Percentiles rank a stretch among this genome's conserved stretches.
Conservation (phyloP, 2,113 vertebrate genomes). For the Vulpes lagopus region DNA sequence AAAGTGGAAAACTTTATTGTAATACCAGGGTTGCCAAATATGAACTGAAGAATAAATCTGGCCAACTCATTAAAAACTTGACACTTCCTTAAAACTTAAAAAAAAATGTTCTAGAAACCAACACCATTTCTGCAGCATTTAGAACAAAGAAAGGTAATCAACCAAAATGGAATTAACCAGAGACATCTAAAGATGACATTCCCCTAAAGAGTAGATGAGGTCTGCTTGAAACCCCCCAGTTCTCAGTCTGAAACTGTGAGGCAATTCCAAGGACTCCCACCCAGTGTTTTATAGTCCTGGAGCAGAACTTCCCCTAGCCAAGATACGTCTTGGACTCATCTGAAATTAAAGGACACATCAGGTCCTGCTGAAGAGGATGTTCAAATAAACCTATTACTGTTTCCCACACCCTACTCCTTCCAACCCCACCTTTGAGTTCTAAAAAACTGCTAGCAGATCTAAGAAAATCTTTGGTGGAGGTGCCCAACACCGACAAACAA, state of each 20-base stretch:
- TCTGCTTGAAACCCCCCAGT: background rate
- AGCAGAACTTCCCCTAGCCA: background rate
- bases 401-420: background rate
- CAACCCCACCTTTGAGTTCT: background rate
- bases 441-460: background rate
- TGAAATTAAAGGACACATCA: background rate
- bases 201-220: background rate
- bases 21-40: background rate
- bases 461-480: background rate
- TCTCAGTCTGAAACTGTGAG: background rate
- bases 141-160: background rate
- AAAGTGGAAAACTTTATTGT: background rate
- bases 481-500: background rate
- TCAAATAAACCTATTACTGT: background rate
- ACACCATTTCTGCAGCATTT: constrained; percentile 12
- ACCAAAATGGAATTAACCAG: background rate
- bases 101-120: background rate
- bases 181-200: background rate
- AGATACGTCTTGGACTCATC: background rate
- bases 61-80: background rate
- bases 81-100: background rate
- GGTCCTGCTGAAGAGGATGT: background rate
- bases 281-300: background rate
- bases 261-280: background rate
- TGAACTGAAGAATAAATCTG: constrained; percentile 50